Evolutionary conservation across 2,113 vertebrate species (phyloP).

Genomic region (Mohoua ochrocephala): DNA sequence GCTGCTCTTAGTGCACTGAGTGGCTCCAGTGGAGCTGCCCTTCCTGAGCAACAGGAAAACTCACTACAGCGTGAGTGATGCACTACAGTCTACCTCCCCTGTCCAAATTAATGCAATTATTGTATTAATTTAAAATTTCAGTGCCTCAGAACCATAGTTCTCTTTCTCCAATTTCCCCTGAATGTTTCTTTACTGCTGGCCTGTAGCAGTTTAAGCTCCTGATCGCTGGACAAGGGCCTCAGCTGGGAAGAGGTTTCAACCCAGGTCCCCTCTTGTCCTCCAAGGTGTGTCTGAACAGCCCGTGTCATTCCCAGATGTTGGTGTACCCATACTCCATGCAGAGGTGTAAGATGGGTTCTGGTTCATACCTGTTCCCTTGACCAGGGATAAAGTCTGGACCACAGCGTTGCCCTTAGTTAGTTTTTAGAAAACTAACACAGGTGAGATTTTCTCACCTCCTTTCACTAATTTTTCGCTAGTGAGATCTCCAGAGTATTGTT

Average conservation of each 20-base stretch:
- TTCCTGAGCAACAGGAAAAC: background rate
- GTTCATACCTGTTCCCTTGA: background rate
- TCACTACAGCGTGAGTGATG: background rate
- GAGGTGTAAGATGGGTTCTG: background rate
- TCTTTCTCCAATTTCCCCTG: background rate
- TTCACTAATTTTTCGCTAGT: fast-evolving
- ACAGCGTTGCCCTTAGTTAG: fast-evolving
- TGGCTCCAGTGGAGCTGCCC: background rate
- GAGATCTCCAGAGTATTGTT: background rate
- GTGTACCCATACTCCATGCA: background rate
- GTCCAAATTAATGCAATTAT: background rate
- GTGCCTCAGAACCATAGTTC: background rate
- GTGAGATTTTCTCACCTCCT: background rate
- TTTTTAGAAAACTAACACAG: background rate
- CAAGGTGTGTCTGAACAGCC: background rate
- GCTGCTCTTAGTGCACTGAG: background rate
- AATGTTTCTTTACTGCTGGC: background rate
- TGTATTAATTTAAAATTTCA: background rate
- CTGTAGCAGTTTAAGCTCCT: background rate
- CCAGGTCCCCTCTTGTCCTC: background rate
- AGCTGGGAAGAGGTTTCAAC: background rate
- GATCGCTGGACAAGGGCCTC: background rate
- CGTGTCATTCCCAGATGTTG: background rate
- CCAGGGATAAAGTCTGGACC: background rate
- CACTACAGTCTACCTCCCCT: background rate